Percentiles rank a stretch among this genome's conserved stretches.
These are phyloP conservation scores for Bellardia bayeri DNA, from an alignment of 2,888 invertebrate species.

Conservation along the genomic window DNA sequence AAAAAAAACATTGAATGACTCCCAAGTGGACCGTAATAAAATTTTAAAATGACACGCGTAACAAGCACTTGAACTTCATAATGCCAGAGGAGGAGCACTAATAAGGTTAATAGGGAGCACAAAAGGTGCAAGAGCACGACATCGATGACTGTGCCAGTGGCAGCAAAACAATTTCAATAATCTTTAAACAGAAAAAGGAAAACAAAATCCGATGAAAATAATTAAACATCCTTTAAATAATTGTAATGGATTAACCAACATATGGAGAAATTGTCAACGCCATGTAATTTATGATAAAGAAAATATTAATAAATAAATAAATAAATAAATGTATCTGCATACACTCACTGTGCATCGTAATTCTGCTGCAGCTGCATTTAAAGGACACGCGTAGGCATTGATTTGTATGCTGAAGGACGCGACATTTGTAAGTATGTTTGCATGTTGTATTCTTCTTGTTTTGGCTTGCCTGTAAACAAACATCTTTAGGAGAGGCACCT, in stretches of 20 bases:
- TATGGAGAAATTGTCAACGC: slow-evolving; percentile 58
- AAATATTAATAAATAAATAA: slow-evolving; percentile 60
- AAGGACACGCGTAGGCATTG: slow-evolving; percentile 67
- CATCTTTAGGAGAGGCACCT: slow-evolving; percentile 15
- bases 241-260: slow-evolving; percentile 57
- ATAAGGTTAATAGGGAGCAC: slow-evolving; percentile 75
- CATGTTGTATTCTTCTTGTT: slow-evolving; percentile 33
- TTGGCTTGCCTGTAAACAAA: slow-evolving; percentile 2
- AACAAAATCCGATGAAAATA: slow-evolving; percentile 52
- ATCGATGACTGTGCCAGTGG: slow-evolving; percentile 26
- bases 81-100: slow-evolving; percentile 33
- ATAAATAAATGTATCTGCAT: slow-evolving; percentile 20
- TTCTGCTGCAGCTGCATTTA: slow-evolving; percentile 62
- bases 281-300: slow-evolving; percentile 62
- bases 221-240: slow-evolving; percentile 59
- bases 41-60: slow-evolving; percentile 74
- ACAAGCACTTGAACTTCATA: slow-evolving; percentile 63
- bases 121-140: slow-evolving; percentile 79
- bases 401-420: slow-evolving; percentile 77
- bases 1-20: slow-evolving; percentile 71
- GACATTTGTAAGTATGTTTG: slow-evolving; percentile 53
- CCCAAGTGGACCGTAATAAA: slow-evolving; percentile 81
- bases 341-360: not conserved
- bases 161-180: slow-evolving; percentile 43
- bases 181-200: slow-evolving; percentile 9